Evolutionary conservation across 2,888 invertebrate genomes (phyloP), one percentile per base, ranked within the genome.

Genomic region (Acanthococcus lagerstroemiae): DNA sequence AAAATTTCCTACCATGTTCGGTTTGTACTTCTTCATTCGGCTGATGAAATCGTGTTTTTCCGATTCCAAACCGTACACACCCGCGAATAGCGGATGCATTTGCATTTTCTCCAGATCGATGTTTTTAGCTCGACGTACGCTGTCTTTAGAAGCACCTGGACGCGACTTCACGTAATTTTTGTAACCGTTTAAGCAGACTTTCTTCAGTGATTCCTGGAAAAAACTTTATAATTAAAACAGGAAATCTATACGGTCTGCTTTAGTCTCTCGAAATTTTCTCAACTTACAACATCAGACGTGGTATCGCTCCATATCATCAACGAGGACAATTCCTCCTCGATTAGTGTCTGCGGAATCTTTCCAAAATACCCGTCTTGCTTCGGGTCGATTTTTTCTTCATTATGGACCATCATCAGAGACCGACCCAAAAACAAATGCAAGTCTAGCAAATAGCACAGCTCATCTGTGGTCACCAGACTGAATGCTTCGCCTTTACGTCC

Each of bases 391-490:
- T 73, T 74, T 50, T 74, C 73, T 44, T 78, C 76, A 15, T 80
- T 75, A 0, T 77, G 73, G 17, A 78, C 74, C 37, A 86, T 77
- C 12, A 82, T 80, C 1, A 95, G 79, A 0, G 87, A 82, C 60
- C 84, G 80, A 44, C 91, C 94, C 58, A 99, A 81, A 77, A 99
- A 99, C 69, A 99, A 80, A 75, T 95, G 92, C 57, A 99, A 80
- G 78, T 99, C 97, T n/a, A 96, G 75, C 5, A 99, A 78, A 76
- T 93, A 94, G 0, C 97, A 86, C 55, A 90, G 80, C 76, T 99
- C 99, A 68, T 97, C 96, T 0, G 88, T 86, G 0, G 88, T 81
- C 27, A 99, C 82, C 45, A 99, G 82, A 0, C 94, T 95, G 76
- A 87, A 93, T 0, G 99, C 95, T 1, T 85, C 87, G 30, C 99